Conservation (phyloP, 37 sponge, comb jelly and placozoan genomes). For the Beroe forskalii region DNA sequence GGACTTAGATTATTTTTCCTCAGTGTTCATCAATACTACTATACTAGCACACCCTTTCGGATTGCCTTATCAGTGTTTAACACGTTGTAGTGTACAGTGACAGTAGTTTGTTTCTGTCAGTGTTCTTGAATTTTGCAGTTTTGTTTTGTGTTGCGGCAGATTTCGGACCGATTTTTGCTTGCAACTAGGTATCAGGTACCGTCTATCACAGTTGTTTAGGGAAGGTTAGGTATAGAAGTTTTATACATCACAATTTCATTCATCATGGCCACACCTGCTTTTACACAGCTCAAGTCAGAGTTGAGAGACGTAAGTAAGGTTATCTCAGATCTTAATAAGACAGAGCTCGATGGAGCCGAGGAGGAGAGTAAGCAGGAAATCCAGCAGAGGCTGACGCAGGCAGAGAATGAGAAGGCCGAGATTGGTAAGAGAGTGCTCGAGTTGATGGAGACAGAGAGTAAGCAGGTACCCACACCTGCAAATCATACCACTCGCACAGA, state of each 20-base stretch:
- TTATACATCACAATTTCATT: too few species aligned
- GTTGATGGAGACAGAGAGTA: neutral
- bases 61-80: neutral
- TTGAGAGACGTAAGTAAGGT: neutral
- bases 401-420: neutral
- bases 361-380: neutral
- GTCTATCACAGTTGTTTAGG: too few species aligned
- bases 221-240: too few species aligned
- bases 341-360: neutral
- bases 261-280: neutral
- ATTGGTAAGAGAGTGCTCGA: neutral
- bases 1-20: neutral
- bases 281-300: neutral
- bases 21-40: neutral
- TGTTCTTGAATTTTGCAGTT: neutral
- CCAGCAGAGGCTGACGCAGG: neutral
- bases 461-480: neutral
- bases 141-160: neutral
- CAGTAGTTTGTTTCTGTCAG: neutral
- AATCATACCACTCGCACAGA: neutral
- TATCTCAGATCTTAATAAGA: neutral
- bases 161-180: slow-evolving; percentile 2
- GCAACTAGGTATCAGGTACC: neutral
- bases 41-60: neutral
- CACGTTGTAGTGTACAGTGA: neutral